Evolutionary conservation across 2,113 vertebrate genomes (phyloP).

Genomic region (Xenus cinereus): DNA sequence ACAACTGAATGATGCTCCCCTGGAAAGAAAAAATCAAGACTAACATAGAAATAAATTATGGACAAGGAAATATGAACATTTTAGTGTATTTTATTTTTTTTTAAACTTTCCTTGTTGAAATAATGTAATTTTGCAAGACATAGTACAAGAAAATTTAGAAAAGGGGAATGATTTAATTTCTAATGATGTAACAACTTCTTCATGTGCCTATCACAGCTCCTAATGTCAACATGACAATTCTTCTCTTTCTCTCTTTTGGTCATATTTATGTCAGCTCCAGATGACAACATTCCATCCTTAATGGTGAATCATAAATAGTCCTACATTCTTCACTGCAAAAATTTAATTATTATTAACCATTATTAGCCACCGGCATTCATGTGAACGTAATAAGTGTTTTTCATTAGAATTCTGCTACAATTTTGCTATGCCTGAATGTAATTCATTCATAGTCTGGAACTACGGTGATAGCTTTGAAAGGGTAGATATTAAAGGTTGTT

Average conservation of each 20-base stretch:
- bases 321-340: conserved; percentile 1
- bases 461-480: conserved; percentile 3
- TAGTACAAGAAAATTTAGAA: not conserved
- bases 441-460: not conserved
- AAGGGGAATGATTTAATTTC: not conserved
- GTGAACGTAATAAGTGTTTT: not conserved
- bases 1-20: not conserved
- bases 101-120: not conserved
- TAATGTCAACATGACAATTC: not conserved
- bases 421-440: conserved; percentile 15
- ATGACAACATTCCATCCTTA: not conserved
- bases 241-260: not conserved
- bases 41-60: not conserved
- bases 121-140: not conserved
- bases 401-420: conserved; percentile 13
- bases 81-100: not conserved
- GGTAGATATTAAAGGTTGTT: not conserved
- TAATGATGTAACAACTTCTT: not conserved
- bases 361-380: not conserved
- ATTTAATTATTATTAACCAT: conserved; percentile 3
- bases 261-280: not conserved
- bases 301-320: not conserved
- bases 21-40: not conserved
- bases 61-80: not conserved
- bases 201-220: not conserved